Evolutionary conservation across 2,113 vertebrate genomes (phyloP), one percentile per base, ranked within the genome.

Genomic region (Progne subis): DNA sequence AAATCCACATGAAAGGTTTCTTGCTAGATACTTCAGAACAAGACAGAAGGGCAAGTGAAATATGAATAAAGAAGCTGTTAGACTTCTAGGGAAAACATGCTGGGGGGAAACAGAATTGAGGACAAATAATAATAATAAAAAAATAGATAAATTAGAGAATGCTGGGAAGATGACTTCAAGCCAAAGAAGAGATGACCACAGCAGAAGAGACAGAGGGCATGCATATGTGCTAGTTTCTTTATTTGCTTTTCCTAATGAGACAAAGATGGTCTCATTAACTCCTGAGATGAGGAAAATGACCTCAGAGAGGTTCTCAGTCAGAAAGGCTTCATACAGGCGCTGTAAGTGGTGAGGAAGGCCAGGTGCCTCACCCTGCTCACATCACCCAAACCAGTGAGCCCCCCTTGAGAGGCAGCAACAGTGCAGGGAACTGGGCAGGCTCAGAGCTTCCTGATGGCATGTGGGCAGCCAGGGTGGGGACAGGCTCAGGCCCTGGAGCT

Each of bases 81-180:
- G 32, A 50, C 9, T 23, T 43, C 43, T 43, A 49, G 20, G 68
- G 29, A 78, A 20, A 72, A 24, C 4, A 43, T 2, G 8, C 18
- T 29, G 3, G 3, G 18, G 7, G 2, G 2, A 50, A n/a, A 47
- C 11, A 44, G 14, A 76, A n/a, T 14, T 7, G 8, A 67, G 20
- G 6, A 49, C 23, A 12, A 37, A 72, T 2, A 20, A 14, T 2
- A 57, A 34, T 8, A 34, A 44, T n/a, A n/a, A 8, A n/a, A 8
- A 47, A 3, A 10, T 2, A 44, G 5, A n/a, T 0, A 31, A 41
- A 61, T 23, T 47, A 2, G 6, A 61, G 17, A 52, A 76, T 4
- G 3, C 1, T 2, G 10, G 4, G 23, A 75, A 64, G 52, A 19
- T 0, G 0, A 70, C 14, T 14, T 52, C 21, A 61, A 71, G 43